phyloP scores from a whole-genome alignment of 2,113 vertebrate species.

The Oostethus manadensis region DNA sequence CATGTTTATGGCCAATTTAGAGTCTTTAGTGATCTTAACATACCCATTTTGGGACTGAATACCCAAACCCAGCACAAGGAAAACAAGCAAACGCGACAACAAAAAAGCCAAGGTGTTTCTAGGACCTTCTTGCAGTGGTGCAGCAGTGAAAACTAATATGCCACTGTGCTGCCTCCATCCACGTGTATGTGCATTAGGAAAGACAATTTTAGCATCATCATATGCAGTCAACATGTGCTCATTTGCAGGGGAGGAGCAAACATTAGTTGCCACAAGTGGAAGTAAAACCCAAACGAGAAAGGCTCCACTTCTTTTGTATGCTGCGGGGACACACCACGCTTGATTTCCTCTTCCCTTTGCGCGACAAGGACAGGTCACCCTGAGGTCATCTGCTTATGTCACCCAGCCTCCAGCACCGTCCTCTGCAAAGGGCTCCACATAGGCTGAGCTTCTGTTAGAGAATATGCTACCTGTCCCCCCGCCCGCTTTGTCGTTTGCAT shows the following conservation, averaged over 20 bases:
- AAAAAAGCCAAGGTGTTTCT: too few species aligned
- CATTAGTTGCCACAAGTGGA: not conserved
- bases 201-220: not conserved
- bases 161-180: too few species aligned
- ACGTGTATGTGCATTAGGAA: too few species aligned
- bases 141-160: too few species aligned
- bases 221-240: conserved; percentile 3
- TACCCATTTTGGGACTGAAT: too few species aligned
- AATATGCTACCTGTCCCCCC: conserved; percentile 51
- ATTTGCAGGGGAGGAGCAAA: not conserved
- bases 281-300: conserved; percentile 7
- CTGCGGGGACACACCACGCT: conserved; percentile 10
- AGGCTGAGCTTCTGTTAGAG: conserved; percentile 34
- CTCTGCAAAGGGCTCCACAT: conserved; percentile 45
- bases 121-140: too few species aligned
- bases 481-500: conserved; percentile 9
- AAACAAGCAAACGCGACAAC: too few species aligned
- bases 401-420: conserved; percentile 45
- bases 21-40: too few species aligned
- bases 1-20: too few species aligned
- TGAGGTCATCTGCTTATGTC: conserved; percentile 53
- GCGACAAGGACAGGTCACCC: conserved; percentile 55
- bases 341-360: conserved; percentile 27
- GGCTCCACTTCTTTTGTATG: conserved; percentile 45
- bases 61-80: too few species aligned